A percentile compares a stretch with the other conserved stretches of the same genome.
Conservation (phyloP, 2,797 vertebrate genomes). For the Microctenopoma steveboyesi region DNA sequence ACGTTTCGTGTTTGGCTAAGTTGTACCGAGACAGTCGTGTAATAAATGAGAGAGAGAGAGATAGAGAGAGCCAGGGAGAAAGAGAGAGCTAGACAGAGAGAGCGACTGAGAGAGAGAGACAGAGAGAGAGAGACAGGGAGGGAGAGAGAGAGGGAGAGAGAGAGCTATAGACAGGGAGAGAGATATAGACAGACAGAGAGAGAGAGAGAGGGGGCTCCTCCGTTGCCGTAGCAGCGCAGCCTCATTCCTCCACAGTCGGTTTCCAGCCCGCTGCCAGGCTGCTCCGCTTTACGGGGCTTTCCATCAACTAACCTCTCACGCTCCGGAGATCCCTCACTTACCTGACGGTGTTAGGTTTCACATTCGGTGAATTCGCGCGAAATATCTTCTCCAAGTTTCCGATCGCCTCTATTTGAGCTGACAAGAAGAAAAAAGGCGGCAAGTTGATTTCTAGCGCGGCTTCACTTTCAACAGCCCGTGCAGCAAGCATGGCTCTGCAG, state of each 20-base stretch:
- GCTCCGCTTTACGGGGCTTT: conserved; percentile 6
- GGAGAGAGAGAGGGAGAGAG: neutral
- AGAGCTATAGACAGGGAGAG: no score
- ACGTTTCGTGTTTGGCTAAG: neutral
- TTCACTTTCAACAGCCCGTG: neutral
- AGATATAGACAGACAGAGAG: neutral
- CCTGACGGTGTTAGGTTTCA: neutral
- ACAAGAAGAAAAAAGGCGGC: conserved; percentile 31
- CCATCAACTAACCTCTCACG: neutral
- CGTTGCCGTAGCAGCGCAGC: conserved; percentile 67
- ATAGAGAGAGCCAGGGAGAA: neutral
- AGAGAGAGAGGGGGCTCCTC: conserved; percentile 12
- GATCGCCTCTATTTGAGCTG: neutral
- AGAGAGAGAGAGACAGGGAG: neutral
- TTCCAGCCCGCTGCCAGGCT: conserved; percentile 14
- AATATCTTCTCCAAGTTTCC: conserved; percentile 15
- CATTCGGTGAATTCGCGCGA: neutral
- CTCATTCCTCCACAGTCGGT: conserved; percentile 73
- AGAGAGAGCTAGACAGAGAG: neutral
- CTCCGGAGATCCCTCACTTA: neutral
- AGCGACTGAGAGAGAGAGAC: neutral
- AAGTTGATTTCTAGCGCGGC: conserved; percentile 27
- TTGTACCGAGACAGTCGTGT: conserved; percentile 34
- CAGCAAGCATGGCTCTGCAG: conserved; percentile 54
- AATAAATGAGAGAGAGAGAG: conserved; percentile 6